A percentile compares a stretch with the other conserved stretches of the same genome.
Evolutionary conservation across 2,797 vertebrate genomes (phyloP).

Genomic region (Nyctalus aviator): DNA sequence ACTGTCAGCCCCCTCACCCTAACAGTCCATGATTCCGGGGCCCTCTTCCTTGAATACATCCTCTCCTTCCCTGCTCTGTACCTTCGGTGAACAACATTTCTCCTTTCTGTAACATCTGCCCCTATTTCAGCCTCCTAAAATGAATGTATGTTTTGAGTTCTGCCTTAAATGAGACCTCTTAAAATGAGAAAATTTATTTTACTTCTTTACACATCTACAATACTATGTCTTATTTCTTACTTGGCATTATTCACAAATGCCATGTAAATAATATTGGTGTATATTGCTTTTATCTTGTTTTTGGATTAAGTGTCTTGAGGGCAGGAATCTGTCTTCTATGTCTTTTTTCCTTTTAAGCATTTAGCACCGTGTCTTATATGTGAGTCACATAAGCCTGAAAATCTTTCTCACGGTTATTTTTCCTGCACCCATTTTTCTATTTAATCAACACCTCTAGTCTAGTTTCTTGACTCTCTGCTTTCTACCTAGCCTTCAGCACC

Average conservation of each 20-base stretch:
- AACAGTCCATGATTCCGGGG: neutral
- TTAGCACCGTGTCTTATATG: neutral
- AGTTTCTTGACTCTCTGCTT: neutral
- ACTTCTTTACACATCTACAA: constrained; percentile 19
- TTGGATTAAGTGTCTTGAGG: neutral
- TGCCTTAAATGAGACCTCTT: neutral
- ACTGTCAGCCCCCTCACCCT: neutral
- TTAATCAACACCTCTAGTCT: neutral
- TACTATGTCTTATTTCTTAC: neutral
- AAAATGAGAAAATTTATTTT: neutral
- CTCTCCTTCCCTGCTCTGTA: neutral
- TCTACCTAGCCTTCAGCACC: neutral
- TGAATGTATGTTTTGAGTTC: neutral
- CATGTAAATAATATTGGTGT: neutral
- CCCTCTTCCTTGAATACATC: neutral
- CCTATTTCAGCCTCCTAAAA: neutral
- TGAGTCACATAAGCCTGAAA: constrained; percentile 32
- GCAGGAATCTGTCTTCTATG: neutral
- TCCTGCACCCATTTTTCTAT: neutral
- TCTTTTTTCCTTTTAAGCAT: neutral
- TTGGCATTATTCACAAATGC: neutral
- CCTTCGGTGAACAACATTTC: neutral
- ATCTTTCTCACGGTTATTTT: neutral
- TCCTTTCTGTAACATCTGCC: neutral
- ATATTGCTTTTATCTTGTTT: neutral